Evolutionary conservation across 2,113 vertebrate genomes (phyloP).

Genomic region (Tympanuchus pallidicinctus): DNA sequence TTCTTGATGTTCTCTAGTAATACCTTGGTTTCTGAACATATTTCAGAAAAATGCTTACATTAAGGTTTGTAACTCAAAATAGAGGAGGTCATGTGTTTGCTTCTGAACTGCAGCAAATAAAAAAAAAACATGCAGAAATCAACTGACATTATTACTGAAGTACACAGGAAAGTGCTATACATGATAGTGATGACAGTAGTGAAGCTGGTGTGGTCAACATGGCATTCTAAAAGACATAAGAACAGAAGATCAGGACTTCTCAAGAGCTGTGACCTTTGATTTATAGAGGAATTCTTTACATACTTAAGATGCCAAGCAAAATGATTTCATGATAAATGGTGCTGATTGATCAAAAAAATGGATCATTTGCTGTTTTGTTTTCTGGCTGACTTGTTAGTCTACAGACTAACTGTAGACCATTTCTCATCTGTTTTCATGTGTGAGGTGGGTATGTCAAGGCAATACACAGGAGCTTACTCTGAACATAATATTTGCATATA

Average conservation of each 20-base stretch:
- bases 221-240: background rate
- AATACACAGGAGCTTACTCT: background rate
- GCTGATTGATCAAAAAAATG: background rate
- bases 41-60: background rate
- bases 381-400: background rate
- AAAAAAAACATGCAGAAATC: background rate
- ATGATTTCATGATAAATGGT: background rate
- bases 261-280: background rate
- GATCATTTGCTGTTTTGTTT: background rate
- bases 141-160: background rate
- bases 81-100: background rate
- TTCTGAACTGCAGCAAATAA: background rate
- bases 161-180: background rate
- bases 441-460: background rate
- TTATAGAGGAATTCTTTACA: background rate
- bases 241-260: background rate
- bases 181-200: background rate
- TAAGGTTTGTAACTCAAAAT: background rate
- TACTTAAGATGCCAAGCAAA: background rate
- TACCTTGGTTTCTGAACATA: background rate
- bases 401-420: background rate
- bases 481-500: constrained; percentile 15
- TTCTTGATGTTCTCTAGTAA: background rate
- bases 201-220: background rate
- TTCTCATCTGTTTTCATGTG: background rate